Evolutionary conservation across 1,140 invertebrate genomes (phyloP).

Genomic region (Cherax destructor): DNA sequence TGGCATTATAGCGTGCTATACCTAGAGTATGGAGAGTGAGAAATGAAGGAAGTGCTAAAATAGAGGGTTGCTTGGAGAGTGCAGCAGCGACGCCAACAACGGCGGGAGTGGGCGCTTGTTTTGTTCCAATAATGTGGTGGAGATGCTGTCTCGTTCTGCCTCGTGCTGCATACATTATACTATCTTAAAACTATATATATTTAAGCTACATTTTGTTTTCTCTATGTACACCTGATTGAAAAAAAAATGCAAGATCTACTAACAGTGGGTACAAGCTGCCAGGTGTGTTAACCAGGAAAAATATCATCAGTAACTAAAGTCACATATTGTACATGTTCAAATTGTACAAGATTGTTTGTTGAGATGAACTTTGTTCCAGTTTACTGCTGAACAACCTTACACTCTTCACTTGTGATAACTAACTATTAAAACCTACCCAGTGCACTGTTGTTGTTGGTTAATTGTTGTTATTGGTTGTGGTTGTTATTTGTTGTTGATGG

Average conservation of each 20-base stretch:
- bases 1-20: neutral
- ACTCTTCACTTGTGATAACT: too few relatives aligned
- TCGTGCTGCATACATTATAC: neutral
- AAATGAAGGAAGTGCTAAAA: neutral
- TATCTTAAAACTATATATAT: neutral
- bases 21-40: neutral
- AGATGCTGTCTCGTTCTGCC: neutral
- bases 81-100: neutral
- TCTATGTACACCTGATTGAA: neutral
- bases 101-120: slow-evolving; percentile 17
- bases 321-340: neutral
- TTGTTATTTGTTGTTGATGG: too few relatives aligned
- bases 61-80: too few relatives aligned
- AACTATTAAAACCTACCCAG: too few relatives aligned
- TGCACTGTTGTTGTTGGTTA: too few relatives aligned
- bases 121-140: slow-evolving; percentile 18
- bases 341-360: too few relatives aligned
- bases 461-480: too few relatives aligned
- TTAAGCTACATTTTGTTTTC: neutral
- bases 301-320: neutral
- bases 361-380: too few relatives aligned
- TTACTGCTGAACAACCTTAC: too few relatives aligned
- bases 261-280: neutral
- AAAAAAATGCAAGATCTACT: neutral
- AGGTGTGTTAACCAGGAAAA: neutral